A percentile compares a stretch with the other conserved stretches of the same genome.
These are phyloP conservation scores for Sus scrofa DNA, from an alignment of 2,113 vertebrate genomes.

Conservation along the genomic window T2T-Sscrofa CM000817.6:16936001-16936500, in stretches of 20 bases:
- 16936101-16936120: constrained; percentile 65
- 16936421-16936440: constrained; percentile 98
- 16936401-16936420: constrained; percentile 79
- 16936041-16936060: constrained; percentile 55
- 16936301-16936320: constrained; percentile 85
- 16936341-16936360: constrained; percentile 74
- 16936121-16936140: constrained; percentile 59
- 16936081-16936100: constrained; percentile 67
- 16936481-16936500: constrained; percentile 85
- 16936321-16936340: constrained; percentile 78
- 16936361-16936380: constrained; percentile 63
- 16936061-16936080: constrained; percentile 70
- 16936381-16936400: background rate
- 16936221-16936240: constrained; percentile 76
- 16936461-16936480: constrained; percentile 84
- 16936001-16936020: constrained; percentile 71
- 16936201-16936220: constrained; percentile 72
- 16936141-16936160: constrained; percentile 79
- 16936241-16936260: constrained; percentile 79
- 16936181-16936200: constrained; percentile 73
- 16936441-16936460: constrained; percentile 85
- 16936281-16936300: constrained; percentile 86
- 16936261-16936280: constrained; percentile 82
- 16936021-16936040: constrained; percentile 74
- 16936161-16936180: constrained; percentile 85